These are phyloP conservation scores for Cydia pomonella DNA, from an alignment of 1,140 invertebrate species.

Conservation along the genomic window DNA sequence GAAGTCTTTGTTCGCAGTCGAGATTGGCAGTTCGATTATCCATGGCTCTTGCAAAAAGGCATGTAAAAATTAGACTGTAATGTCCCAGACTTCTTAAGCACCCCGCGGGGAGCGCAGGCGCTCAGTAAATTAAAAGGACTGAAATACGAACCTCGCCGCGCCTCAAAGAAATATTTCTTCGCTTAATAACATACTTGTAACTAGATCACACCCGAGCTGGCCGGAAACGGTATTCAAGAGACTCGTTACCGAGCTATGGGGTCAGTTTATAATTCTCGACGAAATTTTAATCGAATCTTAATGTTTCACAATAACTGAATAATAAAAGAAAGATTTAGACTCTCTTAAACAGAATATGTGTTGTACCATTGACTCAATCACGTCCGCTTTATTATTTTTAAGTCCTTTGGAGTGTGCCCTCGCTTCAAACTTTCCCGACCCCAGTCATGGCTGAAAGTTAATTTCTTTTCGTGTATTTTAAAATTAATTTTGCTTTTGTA, in stretches of 20 bases:
- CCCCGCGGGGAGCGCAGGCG: slow-evolving; percentile 60
- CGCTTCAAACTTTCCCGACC: slow-evolving; percentile 72
- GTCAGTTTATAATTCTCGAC: not conserved
- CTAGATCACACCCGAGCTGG: slow-evolving; percentile 47
- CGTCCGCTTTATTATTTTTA: slow-evolving; percentile 74
- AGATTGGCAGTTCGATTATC: slow-evolving; percentile 79
- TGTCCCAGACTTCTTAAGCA: slow-evolving; percentile 74
- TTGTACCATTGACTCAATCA: slow-evolving; percentile 42
- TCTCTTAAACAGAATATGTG: slow-evolving; percentile 26
- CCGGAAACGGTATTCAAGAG: not conserved
- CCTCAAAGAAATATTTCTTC: slow-evolving; percentile 63
- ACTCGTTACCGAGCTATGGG: not conserved
- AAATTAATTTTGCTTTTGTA: slow-evolving; percentile 79
- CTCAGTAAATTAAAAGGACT: slow-evolving; percentile 69
- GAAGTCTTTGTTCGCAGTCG: slow-evolving; percentile 59
- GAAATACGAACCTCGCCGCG: slow-evolving; percentile 58
- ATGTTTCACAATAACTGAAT: not conserved
- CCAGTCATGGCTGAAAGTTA: slow-evolving; percentile 68
- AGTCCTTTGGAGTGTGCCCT: slow-evolving; percentile 65
- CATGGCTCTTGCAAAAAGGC: slow-evolving; percentile 65
- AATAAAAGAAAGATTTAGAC: not conserved
- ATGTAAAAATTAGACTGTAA: slow-evolving; percentile 74
- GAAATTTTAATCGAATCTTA: too few relatives aligned
- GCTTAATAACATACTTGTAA: slow-evolving; percentile 51
- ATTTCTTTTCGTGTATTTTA: slow-evolving; percentile 80